Evolutionary conservation across 2,113 vertebrate genomes (phyloP).

Genomic region (Corydoras maculifer): DNA sequence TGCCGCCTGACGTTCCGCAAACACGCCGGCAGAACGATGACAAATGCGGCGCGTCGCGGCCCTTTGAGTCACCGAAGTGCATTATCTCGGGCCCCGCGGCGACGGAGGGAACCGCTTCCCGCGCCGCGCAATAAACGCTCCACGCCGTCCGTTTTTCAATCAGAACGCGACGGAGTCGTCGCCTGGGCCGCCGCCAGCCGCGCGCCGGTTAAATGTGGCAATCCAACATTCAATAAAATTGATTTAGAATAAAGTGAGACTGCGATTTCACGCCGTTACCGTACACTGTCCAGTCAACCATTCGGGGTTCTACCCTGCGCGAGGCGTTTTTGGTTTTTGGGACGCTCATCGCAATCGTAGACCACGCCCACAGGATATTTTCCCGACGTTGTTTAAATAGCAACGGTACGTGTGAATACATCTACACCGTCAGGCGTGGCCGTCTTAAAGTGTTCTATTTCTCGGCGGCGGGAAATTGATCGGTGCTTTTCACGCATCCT

Average conservation of each 20-base stretch:
- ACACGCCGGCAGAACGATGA: conserved; percentile 14
- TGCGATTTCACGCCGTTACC: background rate
- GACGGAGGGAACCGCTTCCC: background rate
- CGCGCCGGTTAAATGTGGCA: background rate
- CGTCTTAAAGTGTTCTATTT: no score
- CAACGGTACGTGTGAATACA: no score
- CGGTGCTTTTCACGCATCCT: background rate
- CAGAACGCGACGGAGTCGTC: background rate
- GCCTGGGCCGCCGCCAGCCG: background rate
- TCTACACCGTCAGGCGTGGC: no score
- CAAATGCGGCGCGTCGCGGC: background rate
- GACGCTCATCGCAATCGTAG: no score
- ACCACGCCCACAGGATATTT: no score
- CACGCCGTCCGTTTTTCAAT: background rate
- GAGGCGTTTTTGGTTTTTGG: no score
- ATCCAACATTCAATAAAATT: background rate
- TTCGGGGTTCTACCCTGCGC: no score
- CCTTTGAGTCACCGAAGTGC: background rate
- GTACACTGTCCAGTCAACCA: no score
- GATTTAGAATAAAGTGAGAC: background rate
- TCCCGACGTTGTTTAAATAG: no score
- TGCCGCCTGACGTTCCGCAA: conserved; percentile 29
- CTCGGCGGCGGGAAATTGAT: no score
- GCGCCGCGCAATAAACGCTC: background rate
- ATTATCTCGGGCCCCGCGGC: background rate